Evolutionary conservation across 2,113 vertebrate species (phyloP), one percentile per base, ranked within the genome.

Genomic region (Lophotis ruficrista): DNA sequence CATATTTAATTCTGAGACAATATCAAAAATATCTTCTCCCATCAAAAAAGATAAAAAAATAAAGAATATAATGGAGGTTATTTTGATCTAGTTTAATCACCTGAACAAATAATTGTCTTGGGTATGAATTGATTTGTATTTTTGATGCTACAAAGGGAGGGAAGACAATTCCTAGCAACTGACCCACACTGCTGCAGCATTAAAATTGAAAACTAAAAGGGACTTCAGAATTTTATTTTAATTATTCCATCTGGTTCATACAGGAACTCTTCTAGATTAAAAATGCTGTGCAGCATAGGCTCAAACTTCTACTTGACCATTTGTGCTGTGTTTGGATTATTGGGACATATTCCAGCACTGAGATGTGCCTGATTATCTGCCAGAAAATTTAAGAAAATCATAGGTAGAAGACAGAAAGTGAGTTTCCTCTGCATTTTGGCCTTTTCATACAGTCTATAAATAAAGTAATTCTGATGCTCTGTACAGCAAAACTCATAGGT

Each of bases 231-330:
- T 72, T 89, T 88, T 28, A 31, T 66, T 91, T 97, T 94, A 85
- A 69, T 94, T 88, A 88, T 94, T 92, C 62, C 37, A 54, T 89
- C 89, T 94, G 64, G 31, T 83, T 96, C n/a, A 10, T 56, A 9
- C 14, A 89, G 14, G 61, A 92, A 70, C n/a, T 83, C 9, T 73
- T 80, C 15, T 81, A 62, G 31, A 81, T 30, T 24, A 8, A 75
- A 70, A 87, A 24, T 33, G 65, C 62, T 38, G 14, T 47, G 17
- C 37, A 56, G 33, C 14, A 35, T 24, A 71, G 80, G 21, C 72
- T 89, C 81, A n/a, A 66, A 70, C 54, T 89, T 78, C 54, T 78
- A 6, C 0, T 0, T 81, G 56, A 38, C 33, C 27, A 24, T 47
- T 94, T 83, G 37, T 87, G 72, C 77, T 87, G 8, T 48, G 47